Conservation (phyloP, 2,113 vertebrate genomes). For the Sterna hirundo region DNA sequence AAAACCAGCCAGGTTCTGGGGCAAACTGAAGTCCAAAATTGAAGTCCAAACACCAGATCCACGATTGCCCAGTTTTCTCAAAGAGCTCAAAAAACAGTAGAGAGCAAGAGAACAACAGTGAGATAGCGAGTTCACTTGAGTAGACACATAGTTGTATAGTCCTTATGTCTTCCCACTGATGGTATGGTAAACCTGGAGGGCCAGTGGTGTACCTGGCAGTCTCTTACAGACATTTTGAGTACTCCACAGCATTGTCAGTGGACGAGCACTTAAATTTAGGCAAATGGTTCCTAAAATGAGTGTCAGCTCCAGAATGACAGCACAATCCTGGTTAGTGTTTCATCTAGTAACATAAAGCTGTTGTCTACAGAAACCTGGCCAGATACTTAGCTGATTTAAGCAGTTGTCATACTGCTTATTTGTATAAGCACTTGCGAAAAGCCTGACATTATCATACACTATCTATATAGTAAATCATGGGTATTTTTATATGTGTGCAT, state of each 20-base stretch:
- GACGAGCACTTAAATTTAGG: background rate
- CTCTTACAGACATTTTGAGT: background rate
- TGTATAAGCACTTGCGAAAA: background rate
- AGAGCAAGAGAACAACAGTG: background rate
- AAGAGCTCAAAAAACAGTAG: background rate
- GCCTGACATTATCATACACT: background rate
- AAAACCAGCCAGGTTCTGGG: background rate
- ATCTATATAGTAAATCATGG: background rate
- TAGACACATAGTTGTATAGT: fast-evolving
- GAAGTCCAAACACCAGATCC: background rate
- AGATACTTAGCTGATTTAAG: background rate
- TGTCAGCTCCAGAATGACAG: background rate
- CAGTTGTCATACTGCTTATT: background rate
- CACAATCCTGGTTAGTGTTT: background rate
- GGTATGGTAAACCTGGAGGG: background rate
- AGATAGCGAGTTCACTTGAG: background rate
- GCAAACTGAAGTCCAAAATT: background rate
- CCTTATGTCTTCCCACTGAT: background rate
- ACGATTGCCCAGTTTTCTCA: background rate
- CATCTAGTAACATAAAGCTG: background rate
- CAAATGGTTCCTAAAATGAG: background rate
- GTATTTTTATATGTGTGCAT: background rate
- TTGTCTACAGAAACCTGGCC: background rate
- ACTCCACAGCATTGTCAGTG: background rate
- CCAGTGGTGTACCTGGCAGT: background rate